These are phyloP conservation scores for Bovichtus diacanthus DNA, from an alignment of 2,797 vertebrate genomes.

Conservation along the genomic window DNA sequence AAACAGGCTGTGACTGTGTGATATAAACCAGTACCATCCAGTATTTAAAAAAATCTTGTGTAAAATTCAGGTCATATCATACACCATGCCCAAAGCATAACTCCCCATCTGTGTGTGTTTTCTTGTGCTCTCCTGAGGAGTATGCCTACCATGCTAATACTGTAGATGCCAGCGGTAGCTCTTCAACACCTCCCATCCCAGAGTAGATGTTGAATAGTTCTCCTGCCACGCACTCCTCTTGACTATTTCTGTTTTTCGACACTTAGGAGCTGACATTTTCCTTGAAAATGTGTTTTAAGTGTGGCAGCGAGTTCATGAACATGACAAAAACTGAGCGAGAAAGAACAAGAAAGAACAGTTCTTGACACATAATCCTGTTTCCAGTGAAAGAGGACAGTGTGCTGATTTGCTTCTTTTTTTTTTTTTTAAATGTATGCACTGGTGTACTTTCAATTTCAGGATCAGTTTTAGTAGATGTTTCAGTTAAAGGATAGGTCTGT, in stretches of 20 bases:
- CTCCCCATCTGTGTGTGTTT: slow-evolving; percentile 61
- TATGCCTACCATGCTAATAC: slow-evolving; percentile 54
- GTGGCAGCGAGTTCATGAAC: slow-evolving; percentile 30
- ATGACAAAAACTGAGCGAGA: not conserved
- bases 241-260: slow-evolving; percentile 53
- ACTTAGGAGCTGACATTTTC: slow-evolving; percentile 49
- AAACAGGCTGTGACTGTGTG: slow-evolving; percentile 34
- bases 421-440: not conserved
- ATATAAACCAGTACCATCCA: slow-evolving; percentile 31
- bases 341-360: slow-evolving; percentile 12
- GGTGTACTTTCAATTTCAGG: slow-evolving; percentile 8
- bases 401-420: too few species aligned
- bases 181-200: slow-evolving; percentile 52
- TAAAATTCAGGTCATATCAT: slow-evolving; percentile 62
- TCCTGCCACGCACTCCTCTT: slow-evolving; percentile 10
- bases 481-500: not conserved
- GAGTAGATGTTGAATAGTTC: slow-evolving; percentile 36
- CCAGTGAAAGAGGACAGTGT: slow-evolving; percentile 10
- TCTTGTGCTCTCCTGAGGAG: slow-evolving; percentile 41
- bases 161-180: slow-evolving; percentile 57
- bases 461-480: slow-evolving; percentile 3
- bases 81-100: slow-evolving; percentile 58
- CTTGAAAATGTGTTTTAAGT: slow-evolving; percentile 37
- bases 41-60: slow-evolving; percentile 23
- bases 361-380: slow-evolving; percentile 15